Conservation (phyloP, 1,140 invertebrate species). For the Triops longicaudatus region DNA sequence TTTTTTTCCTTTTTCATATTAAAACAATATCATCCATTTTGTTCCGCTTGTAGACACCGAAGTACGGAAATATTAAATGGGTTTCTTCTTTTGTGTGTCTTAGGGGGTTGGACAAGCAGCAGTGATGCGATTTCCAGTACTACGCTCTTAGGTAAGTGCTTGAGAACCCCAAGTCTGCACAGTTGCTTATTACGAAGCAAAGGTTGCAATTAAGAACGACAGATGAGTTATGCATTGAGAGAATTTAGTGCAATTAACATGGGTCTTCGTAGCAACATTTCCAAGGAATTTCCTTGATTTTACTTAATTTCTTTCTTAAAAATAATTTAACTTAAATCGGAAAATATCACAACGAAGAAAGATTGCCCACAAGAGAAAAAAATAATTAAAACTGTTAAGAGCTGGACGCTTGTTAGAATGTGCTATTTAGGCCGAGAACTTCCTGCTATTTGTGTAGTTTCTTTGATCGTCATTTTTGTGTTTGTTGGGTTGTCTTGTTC, state of each 20-base stretch:
- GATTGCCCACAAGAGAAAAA: not conserved
- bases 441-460: not conserved
- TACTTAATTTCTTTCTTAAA: not conserved
- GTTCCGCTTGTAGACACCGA: not conserved
- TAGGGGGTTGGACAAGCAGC: slow-evolving; percentile 1
- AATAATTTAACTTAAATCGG: not conserved
- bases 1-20: too few species aligned
- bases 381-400: not conserved
- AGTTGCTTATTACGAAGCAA: not conserved
- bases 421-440: not conserved
- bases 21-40: too few species aligned
- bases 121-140: not conserved
- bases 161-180: not conserved
- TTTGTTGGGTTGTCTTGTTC: not conserved
- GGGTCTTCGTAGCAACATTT: not conserved
- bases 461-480: not conserved
- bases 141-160: not conserved
- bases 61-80: not conserved
- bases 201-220: not conserved
- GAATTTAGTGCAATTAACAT: not conserved
- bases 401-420: not conserved
- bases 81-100: not conserved
- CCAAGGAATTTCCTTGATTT: not conserved
- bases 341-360: not conserved
- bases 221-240: not conserved